Evolutionary conservation across 2,888 invertebrate species (phyloP).

Genomic region (Caenorhabditis japonica): DNA sequence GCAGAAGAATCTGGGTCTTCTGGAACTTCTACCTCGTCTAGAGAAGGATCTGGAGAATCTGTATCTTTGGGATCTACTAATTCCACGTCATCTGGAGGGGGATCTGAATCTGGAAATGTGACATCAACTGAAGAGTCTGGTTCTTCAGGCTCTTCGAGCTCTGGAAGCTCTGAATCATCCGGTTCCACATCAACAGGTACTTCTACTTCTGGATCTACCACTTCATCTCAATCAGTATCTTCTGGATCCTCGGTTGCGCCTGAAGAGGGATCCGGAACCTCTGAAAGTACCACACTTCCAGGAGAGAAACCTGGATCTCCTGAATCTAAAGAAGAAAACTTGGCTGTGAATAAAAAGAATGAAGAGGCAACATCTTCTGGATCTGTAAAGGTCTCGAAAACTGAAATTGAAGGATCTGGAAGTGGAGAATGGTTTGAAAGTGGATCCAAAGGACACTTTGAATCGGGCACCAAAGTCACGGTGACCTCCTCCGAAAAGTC

Average conservation of each 20-base stretch:
- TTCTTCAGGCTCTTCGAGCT: slow-evolving; percentile 6
- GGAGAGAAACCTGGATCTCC: background rate
- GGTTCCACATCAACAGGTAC: slow-evolving; percentile 20
- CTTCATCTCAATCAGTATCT: background rate
- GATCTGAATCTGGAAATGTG: slow-evolving; percentile 3
- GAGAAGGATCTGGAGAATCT: slow-evolving; percentile 8
- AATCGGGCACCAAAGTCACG: slow-evolving; percentile 21
- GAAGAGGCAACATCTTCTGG: background rate
- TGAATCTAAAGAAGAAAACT: background rate
- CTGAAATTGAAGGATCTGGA: slow-evolving; percentile 7
- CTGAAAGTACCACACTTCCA: slow-evolving; percentile 1
- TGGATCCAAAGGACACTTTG: slow-evolving; percentile 32
- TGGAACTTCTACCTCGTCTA: slow-evolving; percentile 1
- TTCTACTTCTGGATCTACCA: background rate
- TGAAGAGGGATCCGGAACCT: background rate
- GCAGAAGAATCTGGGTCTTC: slow-evolving; percentile 4
- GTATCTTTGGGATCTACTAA: slow-evolving; percentile 1
- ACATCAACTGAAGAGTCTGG: slow-evolving; percentile 15
- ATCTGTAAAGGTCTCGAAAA: background rate
- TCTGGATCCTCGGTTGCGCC: slow-evolving; percentile 6
- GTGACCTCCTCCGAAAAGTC: slow-evolving; percentile 4
- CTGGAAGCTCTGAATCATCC: slow-evolving; percentile 12
- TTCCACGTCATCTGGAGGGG: slow-evolving; percentile 2
- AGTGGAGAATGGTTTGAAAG: slow-evolving; percentile 20
- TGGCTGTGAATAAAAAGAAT: too few relatives aligned